Evolutionary conservation across 2,888 invertebrate species (phyloP).

Genomic region (Rhamphomyia laevipes): DNA sequence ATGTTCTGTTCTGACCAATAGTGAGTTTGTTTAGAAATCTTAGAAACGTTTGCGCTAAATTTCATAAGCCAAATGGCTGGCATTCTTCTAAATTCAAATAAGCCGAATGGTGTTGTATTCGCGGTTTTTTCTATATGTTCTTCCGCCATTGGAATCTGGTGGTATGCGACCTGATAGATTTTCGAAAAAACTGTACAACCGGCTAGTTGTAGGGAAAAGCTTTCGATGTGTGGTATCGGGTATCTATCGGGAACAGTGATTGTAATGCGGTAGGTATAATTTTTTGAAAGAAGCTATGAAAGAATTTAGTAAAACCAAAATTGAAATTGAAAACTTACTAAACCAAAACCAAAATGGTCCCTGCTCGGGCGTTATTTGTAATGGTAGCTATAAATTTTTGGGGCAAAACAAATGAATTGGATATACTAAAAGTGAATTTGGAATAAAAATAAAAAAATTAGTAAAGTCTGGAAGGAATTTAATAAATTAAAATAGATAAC

Average conservation of each 20-base stretch:
- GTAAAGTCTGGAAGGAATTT: too few species aligned
- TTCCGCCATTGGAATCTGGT: not conserved
- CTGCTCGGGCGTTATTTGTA: too few species aligned
- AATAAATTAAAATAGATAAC: too few species aligned
- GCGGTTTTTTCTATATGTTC: not conserved
- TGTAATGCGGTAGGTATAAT: too few species aligned
- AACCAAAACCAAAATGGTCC: too few species aligned
- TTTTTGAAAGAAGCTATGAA: too few species aligned
- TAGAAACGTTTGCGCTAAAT: not conserved
- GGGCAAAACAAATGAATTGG: too few species aligned
- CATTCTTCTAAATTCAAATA: not conserved
- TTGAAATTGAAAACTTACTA: too few species aligned
- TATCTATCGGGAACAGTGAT: not conserved
- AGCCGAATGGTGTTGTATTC: not conserved
- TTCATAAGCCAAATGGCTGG: not conserved
- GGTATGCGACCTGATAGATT: not conserved
- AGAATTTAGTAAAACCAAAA: too few species aligned
- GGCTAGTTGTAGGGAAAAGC: not conserved
- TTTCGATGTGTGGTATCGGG: not conserved
- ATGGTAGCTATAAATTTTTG: too few species aligned
- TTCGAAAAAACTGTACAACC: not conserved
- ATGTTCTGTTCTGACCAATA: not conserved
- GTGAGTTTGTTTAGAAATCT: not conserved
- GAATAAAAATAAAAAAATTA: too few species aligned
- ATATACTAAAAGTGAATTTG: too few species aligned